These are phyloP conservation scores for Limonius californicus DNA, from an alignment of 1,140 invertebrate species.

Conservation along the genomic window DNA sequence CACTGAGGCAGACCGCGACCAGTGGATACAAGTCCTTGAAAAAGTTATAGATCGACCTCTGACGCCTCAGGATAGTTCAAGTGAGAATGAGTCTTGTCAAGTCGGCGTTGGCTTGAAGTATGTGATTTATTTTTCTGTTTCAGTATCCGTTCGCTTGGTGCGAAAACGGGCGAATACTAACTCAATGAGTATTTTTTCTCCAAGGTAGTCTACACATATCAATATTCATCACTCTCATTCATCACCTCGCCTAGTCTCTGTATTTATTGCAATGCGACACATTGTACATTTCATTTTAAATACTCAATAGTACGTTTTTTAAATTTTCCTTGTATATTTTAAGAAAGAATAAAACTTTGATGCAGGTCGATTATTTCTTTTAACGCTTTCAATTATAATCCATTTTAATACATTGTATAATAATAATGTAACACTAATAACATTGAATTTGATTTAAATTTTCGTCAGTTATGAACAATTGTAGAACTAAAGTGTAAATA, in stretches of 20 bases:
- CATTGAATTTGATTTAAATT: no score
- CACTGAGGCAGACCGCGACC: slow-evolving; percentile 68
- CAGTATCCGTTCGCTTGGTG: slow-evolving; percentile 67
- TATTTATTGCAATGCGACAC: slow-evolving; percentile 23
- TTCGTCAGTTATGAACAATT: no score
- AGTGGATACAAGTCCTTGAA: slow-evolving; percentile 76
- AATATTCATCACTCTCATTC: no score
- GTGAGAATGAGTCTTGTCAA: no score
- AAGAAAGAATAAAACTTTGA: slow-evolving; percentile 3
- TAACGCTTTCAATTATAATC: no score
- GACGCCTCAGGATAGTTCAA: slow-evolving; percentile 73
- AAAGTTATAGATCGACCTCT: slow-evolving; percentile 71
- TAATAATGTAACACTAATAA: no score
- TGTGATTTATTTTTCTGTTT: slow-evolving; percentile 49
- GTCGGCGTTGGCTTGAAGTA: no score
- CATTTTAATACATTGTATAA: no score
- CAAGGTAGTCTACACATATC: slow-evolving; percentile 50
- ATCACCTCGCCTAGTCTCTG: slow-evolving; percentile 26
- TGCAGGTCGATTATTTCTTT: not conserved
- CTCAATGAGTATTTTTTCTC: slow-evolving; percentile 69
- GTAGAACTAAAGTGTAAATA: no score
- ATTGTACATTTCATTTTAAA: slow-evolving; percentile 6
- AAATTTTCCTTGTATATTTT: slow-evolving; percentile 13
- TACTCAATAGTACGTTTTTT: slow-evolving; percentile 8
- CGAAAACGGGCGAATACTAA: slow-evolving; percentile 67